Evolutionary conservation across 2,797 vertebrate species (phyloP).

Genomic region (Etheostoma nigrum): DNA sequence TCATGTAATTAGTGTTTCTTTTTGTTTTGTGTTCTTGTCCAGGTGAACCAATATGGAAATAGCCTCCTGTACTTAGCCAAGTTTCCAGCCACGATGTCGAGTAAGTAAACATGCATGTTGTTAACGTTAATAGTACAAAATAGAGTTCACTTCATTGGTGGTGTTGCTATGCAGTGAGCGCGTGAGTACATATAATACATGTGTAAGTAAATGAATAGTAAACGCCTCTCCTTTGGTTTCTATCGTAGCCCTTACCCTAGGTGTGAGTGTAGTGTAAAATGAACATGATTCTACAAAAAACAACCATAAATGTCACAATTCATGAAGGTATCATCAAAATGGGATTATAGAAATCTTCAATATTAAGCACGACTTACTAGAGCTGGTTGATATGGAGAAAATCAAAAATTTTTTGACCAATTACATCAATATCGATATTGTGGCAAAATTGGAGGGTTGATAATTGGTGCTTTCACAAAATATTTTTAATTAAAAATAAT

Average conservation of each 20-base stretch:
- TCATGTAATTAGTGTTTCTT: neutral
- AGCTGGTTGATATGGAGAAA: no score
- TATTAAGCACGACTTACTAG: neutral
- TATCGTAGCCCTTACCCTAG: neutral
- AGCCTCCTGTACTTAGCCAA: constrained; percentile 57
- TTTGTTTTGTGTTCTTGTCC: neutral
- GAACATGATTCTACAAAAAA: no score
- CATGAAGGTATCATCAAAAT: no score
- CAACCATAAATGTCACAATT: no score
- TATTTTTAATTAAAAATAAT: no score
- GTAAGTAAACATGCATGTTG: constrained; percentile 82
- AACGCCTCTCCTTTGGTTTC: neutral
- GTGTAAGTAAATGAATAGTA: neutral
- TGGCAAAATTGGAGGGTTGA: no score
- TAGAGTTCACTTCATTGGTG: neutral
- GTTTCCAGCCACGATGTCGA: constrained; percentile 90
- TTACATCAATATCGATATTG: no score
- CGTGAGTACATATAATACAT: no score
- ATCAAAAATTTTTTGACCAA: no score
- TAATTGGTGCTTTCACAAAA: no score
- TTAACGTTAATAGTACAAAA: no score
- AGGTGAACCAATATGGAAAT: constrained; percentile 50
- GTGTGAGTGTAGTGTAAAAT: no score
- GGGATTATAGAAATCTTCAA: neutral
- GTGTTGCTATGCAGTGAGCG: neutral